phyloP scores from a whole-genome alignment of 2,113 vertebrate species.

The Rhegmatorhina hoffmannsi region DNA sequence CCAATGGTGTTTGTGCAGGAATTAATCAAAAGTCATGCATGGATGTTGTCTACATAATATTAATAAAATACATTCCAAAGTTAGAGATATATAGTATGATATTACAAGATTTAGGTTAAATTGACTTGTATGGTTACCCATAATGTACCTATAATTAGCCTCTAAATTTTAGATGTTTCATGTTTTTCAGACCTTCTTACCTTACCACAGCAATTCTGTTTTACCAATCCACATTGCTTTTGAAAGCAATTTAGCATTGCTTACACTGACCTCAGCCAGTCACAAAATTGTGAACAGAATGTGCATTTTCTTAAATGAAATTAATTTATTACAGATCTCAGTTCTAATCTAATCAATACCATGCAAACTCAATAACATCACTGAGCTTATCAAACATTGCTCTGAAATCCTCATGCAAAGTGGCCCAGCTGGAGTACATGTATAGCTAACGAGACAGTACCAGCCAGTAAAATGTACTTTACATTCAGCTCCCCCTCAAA shows the following conservation, averaged over 20 bases:
- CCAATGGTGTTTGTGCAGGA: background rate
- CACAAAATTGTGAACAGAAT: background rate
- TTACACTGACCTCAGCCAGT: background rate
- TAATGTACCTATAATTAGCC: background rate
- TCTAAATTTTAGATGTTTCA: background rate
- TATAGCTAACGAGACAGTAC: background rate
- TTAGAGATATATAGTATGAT: background rate
- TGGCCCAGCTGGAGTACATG: background rate
- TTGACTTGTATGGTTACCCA: background rate
- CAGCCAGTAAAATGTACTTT: background rate
- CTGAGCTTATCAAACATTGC: background rate
- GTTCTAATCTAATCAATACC: background rate
- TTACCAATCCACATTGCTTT: background rate
- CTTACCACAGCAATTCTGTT: background rate
- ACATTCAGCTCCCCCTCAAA: background rate
- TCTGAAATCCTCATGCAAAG: background rate
- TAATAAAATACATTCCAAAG: background rate
- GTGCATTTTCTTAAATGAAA: background rate
- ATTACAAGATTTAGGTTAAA: background rate
- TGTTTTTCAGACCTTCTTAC: background rate
- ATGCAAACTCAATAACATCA: background rate
- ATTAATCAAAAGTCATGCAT: background rate
- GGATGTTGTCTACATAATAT: background rate
- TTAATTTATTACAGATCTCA: background rate
- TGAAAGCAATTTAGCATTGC: background rate